These are phyloP conservation scores for Adelphocoris suturalis DNA, from an alignment of 2,888 invertebrate species.

Conservation along the genomic window DNA sequence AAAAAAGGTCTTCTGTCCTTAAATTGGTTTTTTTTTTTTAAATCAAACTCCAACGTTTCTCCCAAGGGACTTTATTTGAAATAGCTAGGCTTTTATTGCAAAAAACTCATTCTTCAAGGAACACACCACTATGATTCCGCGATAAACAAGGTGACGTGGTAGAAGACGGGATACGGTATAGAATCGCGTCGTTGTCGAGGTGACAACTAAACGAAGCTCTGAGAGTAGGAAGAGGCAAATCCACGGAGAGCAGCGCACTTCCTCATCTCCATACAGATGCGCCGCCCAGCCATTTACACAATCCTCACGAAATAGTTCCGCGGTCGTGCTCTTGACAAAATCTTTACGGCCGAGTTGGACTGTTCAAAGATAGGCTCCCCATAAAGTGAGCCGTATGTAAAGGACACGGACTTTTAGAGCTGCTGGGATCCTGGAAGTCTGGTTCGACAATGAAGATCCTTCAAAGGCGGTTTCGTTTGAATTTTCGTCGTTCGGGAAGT, in stretches of 20 bases:
- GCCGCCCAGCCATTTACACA: slow-evolving; percentile 5
- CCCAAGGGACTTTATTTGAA: too few species aligned
- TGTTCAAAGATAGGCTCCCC: slow-evolving; percentile 4
- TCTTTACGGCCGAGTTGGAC: slow-evolving; percentile 12
- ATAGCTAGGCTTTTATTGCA: too few species aligned
- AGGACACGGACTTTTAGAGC: not conserved
- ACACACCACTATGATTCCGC: too few species aligned
- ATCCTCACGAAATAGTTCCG: slow-evolving; percentile 40
- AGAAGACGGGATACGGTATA: not conserved
- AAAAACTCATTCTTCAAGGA: too few species aligned
- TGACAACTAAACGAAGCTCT: not conserved
- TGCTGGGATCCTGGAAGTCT: not conserved
- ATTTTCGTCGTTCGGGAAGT: not conserved
- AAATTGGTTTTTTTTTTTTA: too few species aligned
- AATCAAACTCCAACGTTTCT: too few species aligned
- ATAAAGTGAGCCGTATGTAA: slow-evolving; percentile 2
- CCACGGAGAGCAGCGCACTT: not conserved
- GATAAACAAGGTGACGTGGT: not conserved
- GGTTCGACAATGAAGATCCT: not conserved
- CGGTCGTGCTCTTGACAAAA: slow-evolving; percentile 47
- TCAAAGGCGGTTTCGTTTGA: not conserved
- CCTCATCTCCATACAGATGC: not conserved
- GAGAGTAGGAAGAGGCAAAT: not conserved
- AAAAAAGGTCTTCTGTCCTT: too few species aligned
- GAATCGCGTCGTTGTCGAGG: not conserved